A percentile compares a stretch with the other conserved stretches of the same genome.
Evolutionary conservation across 2,113 vertebrate genomes (phyloP).

Genomic region (Ochotona princeps): DNA sequence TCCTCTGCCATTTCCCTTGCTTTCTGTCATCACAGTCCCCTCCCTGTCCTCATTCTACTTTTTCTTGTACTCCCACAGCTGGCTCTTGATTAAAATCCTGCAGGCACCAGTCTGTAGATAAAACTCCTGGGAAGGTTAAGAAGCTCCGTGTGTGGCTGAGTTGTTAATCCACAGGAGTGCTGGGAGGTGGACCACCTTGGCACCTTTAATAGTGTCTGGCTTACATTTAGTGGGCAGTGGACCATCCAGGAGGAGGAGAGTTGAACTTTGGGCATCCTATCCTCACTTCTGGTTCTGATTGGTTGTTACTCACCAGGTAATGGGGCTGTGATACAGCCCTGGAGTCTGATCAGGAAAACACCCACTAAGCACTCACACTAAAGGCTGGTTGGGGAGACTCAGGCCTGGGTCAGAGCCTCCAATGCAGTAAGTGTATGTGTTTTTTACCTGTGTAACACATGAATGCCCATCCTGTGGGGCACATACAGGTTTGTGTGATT

Average conservation of each 20-base stretch:
- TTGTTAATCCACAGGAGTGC: not conserved
- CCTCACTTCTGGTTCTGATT: not conserved
- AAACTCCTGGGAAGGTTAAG: not conserved
- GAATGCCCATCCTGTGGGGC: not conserved
- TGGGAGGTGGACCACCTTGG: not conserved
- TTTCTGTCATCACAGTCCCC: not conserved
- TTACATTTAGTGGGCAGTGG: not conserved
- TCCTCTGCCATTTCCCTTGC: not conserved
- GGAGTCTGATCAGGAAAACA: not conserved
- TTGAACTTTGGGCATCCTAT: not conserved
- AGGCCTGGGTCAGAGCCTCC: not conserved
- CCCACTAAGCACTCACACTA: not conserved
- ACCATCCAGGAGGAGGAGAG: not conserved
- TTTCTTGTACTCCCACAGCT: not conserved
- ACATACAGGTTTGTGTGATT: not conserved
- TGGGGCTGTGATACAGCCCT: not conserved
- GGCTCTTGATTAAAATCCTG: not conserved
- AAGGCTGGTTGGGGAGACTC: not conserved
- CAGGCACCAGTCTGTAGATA: not conserved
- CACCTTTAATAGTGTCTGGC: not conserved
- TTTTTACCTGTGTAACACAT: not conserved
- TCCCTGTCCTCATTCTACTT: not conserved
- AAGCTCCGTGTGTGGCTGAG: not conserved
- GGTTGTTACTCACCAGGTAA: not conserved
- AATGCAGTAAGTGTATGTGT: not conserved